Conservation (phyloP, 23 tunicate genomes). For the Ciona savignyi region DNA sequence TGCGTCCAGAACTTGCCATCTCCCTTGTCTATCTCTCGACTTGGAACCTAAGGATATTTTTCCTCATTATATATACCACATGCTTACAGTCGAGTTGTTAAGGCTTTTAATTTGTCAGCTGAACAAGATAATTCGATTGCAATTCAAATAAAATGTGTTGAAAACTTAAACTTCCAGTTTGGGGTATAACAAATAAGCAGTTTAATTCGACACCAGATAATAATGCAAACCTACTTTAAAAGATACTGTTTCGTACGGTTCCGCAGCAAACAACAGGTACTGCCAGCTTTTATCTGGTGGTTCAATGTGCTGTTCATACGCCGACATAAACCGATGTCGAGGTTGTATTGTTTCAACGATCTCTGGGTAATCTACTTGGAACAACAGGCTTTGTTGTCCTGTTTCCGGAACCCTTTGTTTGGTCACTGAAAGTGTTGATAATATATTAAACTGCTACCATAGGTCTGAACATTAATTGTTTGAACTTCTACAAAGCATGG, state of each 20-base stretch:
- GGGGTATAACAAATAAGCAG: too few species aligned
- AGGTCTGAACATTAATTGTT: too few species aligned
- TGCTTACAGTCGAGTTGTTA: too few species aligned
- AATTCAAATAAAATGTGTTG: too few species aligned
- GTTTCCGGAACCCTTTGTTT: constrained; percentile 92
- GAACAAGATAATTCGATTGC: too few species aligned
- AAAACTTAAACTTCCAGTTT: too few species aligned
- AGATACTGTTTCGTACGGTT: constrained; percentile 93
- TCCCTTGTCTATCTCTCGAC: constrained; percentile 92
- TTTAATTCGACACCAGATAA: too few species aligned
- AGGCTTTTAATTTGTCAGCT: too few species aligned
- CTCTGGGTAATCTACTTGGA: constrained; percentile 99
- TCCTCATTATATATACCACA: too few species aligned
- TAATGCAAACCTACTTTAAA: constrained; percentile 78
- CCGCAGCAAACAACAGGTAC: constrained; percentile 96
- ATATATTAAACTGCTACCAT: too few species aligned
- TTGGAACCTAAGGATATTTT: constrained; percentile 98
- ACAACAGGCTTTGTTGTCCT: constrained; percentile 91
- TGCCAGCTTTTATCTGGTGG: constrained; percentile 99
- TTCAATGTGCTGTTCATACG: constrained; percentile 97
- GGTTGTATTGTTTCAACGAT: constrained; percentile 90
- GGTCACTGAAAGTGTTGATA: constrained; percentile 84
- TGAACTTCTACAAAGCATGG: too few species aligned
- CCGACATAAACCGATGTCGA: constrained; percentile 97
- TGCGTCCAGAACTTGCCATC: constrained; percentile 92